Evolutionary conservation across 1,140 invertebrate species (phyloP).

Genomic region (Brachionus rotundiformis): DNA sequence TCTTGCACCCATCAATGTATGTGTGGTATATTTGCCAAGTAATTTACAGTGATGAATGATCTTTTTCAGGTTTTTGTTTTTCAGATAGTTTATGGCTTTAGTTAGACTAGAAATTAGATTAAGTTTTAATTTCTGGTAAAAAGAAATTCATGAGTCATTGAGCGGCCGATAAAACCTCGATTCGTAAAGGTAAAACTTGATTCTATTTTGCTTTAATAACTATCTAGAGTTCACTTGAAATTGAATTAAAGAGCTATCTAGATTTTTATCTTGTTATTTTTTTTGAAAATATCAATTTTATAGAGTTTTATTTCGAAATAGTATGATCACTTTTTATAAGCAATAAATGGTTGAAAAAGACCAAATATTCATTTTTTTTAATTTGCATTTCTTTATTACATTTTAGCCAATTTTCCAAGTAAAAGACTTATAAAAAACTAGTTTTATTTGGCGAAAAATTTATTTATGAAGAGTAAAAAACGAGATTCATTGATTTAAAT

Average conservation of each 20-base stretch:
- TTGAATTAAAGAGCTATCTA: neutral
- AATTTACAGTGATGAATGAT: neutral
- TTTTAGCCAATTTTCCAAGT: neutral
- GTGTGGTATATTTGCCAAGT: neutral
- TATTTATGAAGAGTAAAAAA: neutral
- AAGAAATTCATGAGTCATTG: neutral
- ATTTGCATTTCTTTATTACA: slow-evolving; percentile 16
- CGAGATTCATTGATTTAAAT: neutral
- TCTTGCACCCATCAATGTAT: neutral
- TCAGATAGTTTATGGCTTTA: neutral
- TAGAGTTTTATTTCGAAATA: neutral
- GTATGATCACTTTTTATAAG: neutral
- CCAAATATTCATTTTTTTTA: neutral
- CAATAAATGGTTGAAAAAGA: slow-evolving; percentile 4
- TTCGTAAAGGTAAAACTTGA: slow-evolving; percentile 32
- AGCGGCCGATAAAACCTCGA: neutral
- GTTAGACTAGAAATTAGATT: neutral
- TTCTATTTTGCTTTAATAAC: slow-evolving; percentile 10
- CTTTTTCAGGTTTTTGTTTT: neutral
- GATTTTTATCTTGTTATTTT: slow-evolving; percentile 17
- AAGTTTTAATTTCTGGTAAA: neutral
- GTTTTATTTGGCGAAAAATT: slow-evolving; percentile 1
- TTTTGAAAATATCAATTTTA: neutral
- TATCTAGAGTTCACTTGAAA: slow-evolving; percentile 39
- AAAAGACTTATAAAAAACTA: neutral